These are phyloP conservation scores for Pseudorectes ferrugineus DNA, from an alignment of 2,113 vertebrate species.

Conservation along the genomic window DNA sequence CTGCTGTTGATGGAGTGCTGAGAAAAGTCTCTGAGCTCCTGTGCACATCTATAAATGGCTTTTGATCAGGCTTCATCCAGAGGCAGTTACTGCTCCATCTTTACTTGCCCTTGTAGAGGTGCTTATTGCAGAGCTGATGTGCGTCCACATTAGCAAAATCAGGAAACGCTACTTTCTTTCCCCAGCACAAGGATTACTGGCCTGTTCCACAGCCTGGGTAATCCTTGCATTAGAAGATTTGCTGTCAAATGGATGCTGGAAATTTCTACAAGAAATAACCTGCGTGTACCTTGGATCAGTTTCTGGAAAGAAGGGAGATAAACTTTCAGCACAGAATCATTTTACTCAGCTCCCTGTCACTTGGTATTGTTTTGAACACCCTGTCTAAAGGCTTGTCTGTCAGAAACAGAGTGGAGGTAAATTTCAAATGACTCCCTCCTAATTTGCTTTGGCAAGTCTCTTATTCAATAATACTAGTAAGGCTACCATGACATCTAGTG, in stretches of 20 bases:
- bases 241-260: neutral
- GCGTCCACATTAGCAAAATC: neutral
- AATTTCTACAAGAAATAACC: neutral
- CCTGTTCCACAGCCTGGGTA: neutral
- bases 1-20: neutral
- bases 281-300: neutral
- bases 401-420: neutral
- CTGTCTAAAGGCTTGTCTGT: neutral
- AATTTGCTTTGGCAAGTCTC: neutral
- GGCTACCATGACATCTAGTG: slow-evolving; percentile 33
- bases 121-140: neutral
- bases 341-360: neutral
- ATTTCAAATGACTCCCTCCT: neutral
- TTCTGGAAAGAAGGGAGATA: neutral
- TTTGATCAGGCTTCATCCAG: neutral
- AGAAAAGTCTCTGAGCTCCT: neutral
- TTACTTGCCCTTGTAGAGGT: neutral
- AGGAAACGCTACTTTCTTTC: neutral
- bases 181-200: neutral
- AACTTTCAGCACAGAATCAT: neutral
- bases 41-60: neutral
- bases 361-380: neutral
- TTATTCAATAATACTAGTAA: neutral
- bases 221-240: neutral
- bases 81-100: neutral